Conservation (phyloP, 1,140 invertebrate species). For the Drosophila tani region DNA sequence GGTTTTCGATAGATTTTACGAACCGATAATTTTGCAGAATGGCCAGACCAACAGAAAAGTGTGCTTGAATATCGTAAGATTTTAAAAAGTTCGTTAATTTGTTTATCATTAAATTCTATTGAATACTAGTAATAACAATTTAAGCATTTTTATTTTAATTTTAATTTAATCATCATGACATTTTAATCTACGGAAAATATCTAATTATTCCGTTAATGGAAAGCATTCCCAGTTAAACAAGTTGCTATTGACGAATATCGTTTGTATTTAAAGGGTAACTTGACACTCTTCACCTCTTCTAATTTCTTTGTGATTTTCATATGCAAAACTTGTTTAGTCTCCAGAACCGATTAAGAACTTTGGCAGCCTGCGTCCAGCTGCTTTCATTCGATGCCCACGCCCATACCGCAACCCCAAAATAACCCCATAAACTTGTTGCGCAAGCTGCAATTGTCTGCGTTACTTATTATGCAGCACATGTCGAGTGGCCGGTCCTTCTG, state of each 20-base stretch:
- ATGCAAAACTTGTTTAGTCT: conserved; percentile 48
- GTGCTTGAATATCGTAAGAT: not conserved
- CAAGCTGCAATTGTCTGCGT: conserved; percentile 73
- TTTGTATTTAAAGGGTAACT: not conserved
- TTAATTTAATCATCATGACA: too few species aligned
- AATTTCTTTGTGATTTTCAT: conserved; percentile 15
- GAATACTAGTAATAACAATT: too few species aligned
- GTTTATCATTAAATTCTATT: too few species aligned
- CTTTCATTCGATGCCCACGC: conserved; percentile 33
- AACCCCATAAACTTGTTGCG: conserved; percentile 73
- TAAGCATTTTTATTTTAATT: not conserved
- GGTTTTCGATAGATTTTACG: too few species aligned
- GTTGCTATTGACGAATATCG: not conserved
- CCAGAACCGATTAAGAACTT: conserved; percentile 46
- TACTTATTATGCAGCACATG: conserved; percentile 75
- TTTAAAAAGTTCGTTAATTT: conserved; percentile 1
- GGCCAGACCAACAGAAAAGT: not conserved
- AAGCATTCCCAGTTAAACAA: not conserved
- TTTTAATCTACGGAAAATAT: not conserved
- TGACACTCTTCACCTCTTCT: too few species aligned
- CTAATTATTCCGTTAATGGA: too few species aligned
- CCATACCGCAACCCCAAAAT: conserved; percentile 29
- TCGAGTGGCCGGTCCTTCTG: conserved; percentile 44
- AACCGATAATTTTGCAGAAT: too few species aligned
- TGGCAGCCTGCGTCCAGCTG: conserved; percentile 61